A percentile compares a stretch with the other conserved stretches of the same genome.
These are phyloP conservation scores for Coecobrya sp. DNA, from an alignment of 2,888 invertebrate species.

Conservation along the genomic window DNA sequence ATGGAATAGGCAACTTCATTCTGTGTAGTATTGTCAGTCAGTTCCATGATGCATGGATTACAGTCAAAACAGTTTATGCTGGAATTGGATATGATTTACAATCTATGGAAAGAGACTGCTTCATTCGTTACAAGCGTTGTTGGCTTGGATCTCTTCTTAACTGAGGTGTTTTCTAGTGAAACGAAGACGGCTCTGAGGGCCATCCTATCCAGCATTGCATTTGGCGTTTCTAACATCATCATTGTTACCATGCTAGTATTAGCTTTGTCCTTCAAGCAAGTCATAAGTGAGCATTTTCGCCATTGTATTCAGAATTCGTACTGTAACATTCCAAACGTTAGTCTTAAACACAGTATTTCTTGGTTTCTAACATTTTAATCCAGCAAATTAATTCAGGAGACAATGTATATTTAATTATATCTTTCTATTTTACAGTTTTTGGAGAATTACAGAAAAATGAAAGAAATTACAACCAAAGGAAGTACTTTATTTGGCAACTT, in stretches of 20 bases:
- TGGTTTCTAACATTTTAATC: no score
- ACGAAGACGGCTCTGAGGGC: background rate
- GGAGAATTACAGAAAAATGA: background rate
- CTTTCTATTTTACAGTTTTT: background rate
- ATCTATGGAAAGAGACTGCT: background rate
- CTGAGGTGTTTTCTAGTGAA: background rate
- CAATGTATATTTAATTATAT: background rate
- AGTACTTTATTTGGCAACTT: background rate
- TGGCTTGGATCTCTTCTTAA: background rate
- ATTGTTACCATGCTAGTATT: background rate
- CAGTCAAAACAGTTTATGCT: background rate
- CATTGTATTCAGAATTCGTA: background rate
- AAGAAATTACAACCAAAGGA: background rate
- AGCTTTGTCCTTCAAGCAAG: background rate
- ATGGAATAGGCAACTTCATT: background rate
- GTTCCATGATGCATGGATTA: background rate
- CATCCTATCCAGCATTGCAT: background rate
- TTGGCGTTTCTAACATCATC: background rate
- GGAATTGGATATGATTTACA: background rate
- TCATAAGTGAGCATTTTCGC: background rate
- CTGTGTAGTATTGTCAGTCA: background rate
- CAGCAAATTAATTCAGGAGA: background rate
- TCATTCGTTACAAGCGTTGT: background rate
- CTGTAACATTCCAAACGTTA: background rate
- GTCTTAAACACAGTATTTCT: background rate